Evolutionary conservation across 2,888 invertebrate genomes (phyloP).

Genomic region (Sepiola atlantica): DNA sequence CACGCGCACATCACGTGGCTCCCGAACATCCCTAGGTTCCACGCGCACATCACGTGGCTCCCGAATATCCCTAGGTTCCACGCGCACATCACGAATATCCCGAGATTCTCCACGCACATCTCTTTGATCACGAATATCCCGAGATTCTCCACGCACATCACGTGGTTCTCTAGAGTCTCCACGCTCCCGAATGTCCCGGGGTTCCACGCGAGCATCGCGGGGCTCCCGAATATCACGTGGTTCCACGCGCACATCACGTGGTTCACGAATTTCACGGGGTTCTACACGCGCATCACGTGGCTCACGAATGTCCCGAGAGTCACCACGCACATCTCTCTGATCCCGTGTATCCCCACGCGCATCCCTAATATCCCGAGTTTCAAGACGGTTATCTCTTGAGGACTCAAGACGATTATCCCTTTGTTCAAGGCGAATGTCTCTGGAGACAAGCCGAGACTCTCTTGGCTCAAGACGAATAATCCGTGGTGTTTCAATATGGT

Average conservation of each 20-base stretch:
- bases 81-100: not conserved
- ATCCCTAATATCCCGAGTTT: constrained; percentile 40
- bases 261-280: constrained; percentile 45
- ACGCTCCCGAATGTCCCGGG: constrained; percentile 17
- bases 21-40: not conserved
- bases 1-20: not conserved
- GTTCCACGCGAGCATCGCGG: constrained; percentile 43
- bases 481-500: not conserved
- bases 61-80: not conserved
- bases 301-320: constrained; percentile 18
- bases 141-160: constrained; percentile 46
- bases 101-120: constrained; percentile 22
- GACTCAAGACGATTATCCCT: constrained; percentile 36
- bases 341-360: constrained; percentile 35
- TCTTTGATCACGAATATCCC: constrained; percentile 32
- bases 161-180: constrained; percentile 45
- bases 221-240: constrained; percentile 44
- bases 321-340: constrained; percentile 17
- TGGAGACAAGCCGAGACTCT: constrained; percentile 2
- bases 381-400: constrained; percentile 43
- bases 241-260: constrained; percentile 42
- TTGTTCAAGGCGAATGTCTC: constrained; percentile 42
- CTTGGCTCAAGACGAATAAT: constrained; percentile 32
- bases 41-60: not conserved
- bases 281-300: constrained; percentile 23